A percentile compares a stretch with the other conserved stretches of the same genome.
Conservation (phyloP, 2,888 invertebrate genomes). For the Drosophila parthenogenetica region DNA sequence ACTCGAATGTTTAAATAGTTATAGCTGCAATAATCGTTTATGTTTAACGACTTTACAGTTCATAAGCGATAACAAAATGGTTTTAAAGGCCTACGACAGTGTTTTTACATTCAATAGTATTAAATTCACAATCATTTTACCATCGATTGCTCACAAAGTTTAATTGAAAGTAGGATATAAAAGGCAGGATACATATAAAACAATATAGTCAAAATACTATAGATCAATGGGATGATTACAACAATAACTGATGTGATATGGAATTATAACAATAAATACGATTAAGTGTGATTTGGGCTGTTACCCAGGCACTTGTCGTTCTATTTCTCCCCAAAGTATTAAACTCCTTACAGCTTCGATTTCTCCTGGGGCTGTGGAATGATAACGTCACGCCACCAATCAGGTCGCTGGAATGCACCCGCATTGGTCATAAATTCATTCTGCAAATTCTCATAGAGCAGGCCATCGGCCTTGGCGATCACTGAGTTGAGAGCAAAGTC, state of each 20-base stretch:
- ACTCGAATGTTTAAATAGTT: neutral
- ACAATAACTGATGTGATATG: slow-evolving; percentile 48
- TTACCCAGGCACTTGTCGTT: slow-evolving; percentile 62
- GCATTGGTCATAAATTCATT: slow-evolving; percentile 89
- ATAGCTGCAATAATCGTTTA: neutral
- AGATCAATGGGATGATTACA: slow-evolving; percentile 24
- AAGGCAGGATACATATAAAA: slow-evolving; percentile 1
- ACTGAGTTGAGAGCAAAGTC: slow-evolving; percentile 96
- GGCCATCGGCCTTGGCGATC: slow-evolving; percentile 93
- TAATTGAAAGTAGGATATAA: neutral
- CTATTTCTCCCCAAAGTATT: neutral
- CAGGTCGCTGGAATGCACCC: slow-evolving; percentile 89
- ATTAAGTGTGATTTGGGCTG: slow-evolving; percentile 16
- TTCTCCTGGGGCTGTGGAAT: slow-evolving; percentile 69
- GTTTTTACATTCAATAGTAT: slow-evolving; percentile 5
- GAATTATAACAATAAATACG: slow-evolving; percentile 41
- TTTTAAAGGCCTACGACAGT: neutral
- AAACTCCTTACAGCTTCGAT: slow-evolving; percentile 75
- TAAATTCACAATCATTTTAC: too few relatives aligned
- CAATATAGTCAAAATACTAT: slow-evolving; percentile 9
- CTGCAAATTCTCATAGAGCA: slow-evolving; percentile 89
- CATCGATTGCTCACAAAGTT: neutral
- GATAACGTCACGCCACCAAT: slow-evolving; percentile 90
- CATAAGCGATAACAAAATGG: slow-evolving; percentile 7
- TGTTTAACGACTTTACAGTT: slow-evolving; percentile 7